Base-by-base conservation (phyloP, 2,888 invertebrate genomes). In the Heliconius ismenius region DNA sequence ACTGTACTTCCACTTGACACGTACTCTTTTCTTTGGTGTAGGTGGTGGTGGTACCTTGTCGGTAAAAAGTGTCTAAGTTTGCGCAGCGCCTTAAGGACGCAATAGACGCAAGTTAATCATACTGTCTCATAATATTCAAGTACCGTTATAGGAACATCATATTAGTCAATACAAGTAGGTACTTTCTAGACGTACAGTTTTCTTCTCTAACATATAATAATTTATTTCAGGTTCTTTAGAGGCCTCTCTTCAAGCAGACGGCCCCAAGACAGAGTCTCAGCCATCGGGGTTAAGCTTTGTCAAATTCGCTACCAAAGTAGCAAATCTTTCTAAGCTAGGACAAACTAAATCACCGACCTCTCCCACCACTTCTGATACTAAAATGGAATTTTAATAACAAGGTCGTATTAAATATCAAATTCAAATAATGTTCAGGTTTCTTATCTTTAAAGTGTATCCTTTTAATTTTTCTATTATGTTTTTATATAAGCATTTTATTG, bases 281-380 rank as follows among this genome's bases (percentile, higher is more conserved):
- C 85, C 84, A n/a, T 88, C 92, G 0, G 92, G 91, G 0, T 81
- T 87, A 54, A 92, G 88, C 83, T 93, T 94, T 82, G 93, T 89
- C 54, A 93, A 92, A 83, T 90, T 93, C 74, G 94, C 94, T 3
- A 88, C 90, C 68, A 93, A 92, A 83, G 92, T 94, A 36, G 91
- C 93, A 76, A 90, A 89, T 62, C 83, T 93, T 15, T 88, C 93
- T 76, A 93, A 93, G 80, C 84, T 94, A 73, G 88, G 87, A 4
- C 90, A 88, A 78, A 88, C 90, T 2, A 92, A 90, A 81, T 87
- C 92, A 1, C 92, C 93, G 2, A 89, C 92, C 0, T 90, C 93
- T 4, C 90, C 92, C 0, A 86, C 90, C 0, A 85, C 91, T 0
- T 86, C 90, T 1, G 85, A 80, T 2, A 88, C 85, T 76, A 91